Evolutionary conservation across 2,797 vertebrate species (phyloP), one percentile per base, ranked within the genome.

Genomic region (Threskiornis aethiopicus): DNA sequence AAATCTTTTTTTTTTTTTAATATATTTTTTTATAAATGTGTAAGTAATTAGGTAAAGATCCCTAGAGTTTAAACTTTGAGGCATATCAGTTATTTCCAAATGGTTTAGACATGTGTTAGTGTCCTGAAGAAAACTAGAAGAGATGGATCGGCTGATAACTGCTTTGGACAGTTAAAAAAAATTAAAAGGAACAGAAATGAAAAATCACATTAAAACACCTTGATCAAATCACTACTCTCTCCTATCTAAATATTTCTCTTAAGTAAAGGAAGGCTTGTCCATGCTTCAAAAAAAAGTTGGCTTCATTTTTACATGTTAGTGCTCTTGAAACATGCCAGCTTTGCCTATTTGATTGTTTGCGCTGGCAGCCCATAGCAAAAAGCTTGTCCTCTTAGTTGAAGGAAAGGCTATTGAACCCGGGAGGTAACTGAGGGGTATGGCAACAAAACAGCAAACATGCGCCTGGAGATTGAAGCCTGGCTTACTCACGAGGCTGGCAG

Each of bases 1-100:
- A 90, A 95, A 97, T 93, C 6, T 52, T 71, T 84, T 94, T 59
- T 69, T 69, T 42, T 42, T 35, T 18, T 5, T 28, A 8, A 22
- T 58, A 26, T 61, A 19, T 16, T 91, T 86, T 75, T 75, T 67
- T 54, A 93, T 88, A 96, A 97, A 95, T 65, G 39, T 97, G 88
- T 97, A 96, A 96, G 92, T 86, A 97, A 97, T 96, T 97, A 96
- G 90, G 82, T 83, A 71, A 85, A 95, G 83, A 92, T 94, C 96
- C 87, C 95, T 22, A 57, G 79, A 96, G 91, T 96, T 89, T 65
- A 95, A 96, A 93, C 72, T 67, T 88, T 67, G 87, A 95, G 89
- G 58, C 83, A 62, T 95, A 93, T 94, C 54, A 57, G 75, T 93
- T 93, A 93, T 92, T 94, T 94, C 82, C 86, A 93, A 98, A 90